Conservation (phyloP, 2,888 invertebrate genomes). For the Malthinus seriepunctatus region DNA sequence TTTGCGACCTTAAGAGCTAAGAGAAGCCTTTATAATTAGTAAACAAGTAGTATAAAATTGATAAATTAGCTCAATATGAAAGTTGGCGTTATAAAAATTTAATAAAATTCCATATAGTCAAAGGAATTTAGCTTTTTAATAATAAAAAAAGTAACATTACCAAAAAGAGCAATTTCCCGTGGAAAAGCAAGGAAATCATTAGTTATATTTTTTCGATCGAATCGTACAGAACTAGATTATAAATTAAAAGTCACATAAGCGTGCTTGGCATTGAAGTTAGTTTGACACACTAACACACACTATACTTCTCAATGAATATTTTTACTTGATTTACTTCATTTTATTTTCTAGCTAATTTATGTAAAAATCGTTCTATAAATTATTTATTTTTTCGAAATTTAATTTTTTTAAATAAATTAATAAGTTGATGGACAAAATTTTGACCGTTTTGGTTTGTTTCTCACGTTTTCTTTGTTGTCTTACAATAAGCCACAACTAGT, state of each 20-base stretch:
- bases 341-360: slow-evolving; percentile 13
- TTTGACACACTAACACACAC: slow-evolving; percentile 38
- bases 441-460: slow-evolving; percentile 1
- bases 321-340: slow-evolving; percentile 25
- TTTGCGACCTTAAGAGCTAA: too few relatives aligned
- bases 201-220: slow-evolving; percentile 40
- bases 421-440: neutral
- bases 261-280: slow-evolving; percentile 37
- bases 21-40: too few relatives aligned
- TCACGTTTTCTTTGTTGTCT: neutral
- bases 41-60: neutral
- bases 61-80: slow-evolving; percentile 28
- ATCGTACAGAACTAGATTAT: slow-evolving; percentile 37
- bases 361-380: slow-evolving; percentile 18
- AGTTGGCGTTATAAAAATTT: slow-evolving; percentile 21
- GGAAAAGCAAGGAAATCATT: slow-evolving; percentile 47
- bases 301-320: slow-evolving; percentile 28
- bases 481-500: neutral
- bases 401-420: slow-evolving; percentile 2
- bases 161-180: slow-evolving; percentile 45
- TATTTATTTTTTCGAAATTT: slow-evolving; percentile 8
- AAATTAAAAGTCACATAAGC: slow-evolving; percentile 37
- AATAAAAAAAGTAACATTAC: slow-evolving; percentile 36
- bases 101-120: slow-evolving; percentile 28
- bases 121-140: slow-evolving; percentile 27